A percentile compares a stretch with the other conserved stretches of the same genome.
Conservation (phyloP, 2,113 vertebrate species). For the Peromyscus polionotus region DNA sequence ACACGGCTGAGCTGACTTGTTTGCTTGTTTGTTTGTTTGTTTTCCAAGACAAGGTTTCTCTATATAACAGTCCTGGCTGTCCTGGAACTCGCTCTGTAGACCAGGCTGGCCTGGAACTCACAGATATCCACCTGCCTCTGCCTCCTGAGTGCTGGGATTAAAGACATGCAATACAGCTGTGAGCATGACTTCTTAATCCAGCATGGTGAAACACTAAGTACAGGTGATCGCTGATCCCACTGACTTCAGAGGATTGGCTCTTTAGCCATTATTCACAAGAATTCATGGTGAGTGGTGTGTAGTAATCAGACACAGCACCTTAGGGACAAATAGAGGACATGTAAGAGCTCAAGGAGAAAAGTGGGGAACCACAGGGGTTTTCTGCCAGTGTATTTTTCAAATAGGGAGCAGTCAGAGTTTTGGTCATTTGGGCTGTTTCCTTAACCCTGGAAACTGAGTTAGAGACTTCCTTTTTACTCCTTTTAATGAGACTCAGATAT, state of each 20-base stretch:
- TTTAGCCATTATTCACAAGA: neutral
- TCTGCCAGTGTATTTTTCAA: neutral
- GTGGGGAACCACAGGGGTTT: neutral
- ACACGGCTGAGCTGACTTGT: neutral
- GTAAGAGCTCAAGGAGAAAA: constrained; percentile 5
- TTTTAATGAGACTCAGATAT: constrained; percentile 37
- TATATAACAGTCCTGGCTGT: no score
- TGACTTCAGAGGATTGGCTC: neutral
- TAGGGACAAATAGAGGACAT: neutral
- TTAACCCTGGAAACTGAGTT: neutral
- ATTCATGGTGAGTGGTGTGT: neutral
- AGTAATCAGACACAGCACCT: neutral
- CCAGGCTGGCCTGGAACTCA: no score
- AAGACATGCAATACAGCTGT: no score
- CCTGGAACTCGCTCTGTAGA: no score
- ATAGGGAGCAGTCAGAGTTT: neutral
- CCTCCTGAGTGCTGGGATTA: no score
- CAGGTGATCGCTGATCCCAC: neutral
- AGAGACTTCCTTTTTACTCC: neutral
- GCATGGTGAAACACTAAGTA: neutral
- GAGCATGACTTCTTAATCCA: neutral
- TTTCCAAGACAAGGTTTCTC: no score
- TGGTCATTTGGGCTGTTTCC: neutral
- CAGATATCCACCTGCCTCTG: no score
- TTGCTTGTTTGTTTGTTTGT: no score